A percentile compares a stretch with the other conserved stretches of the same genome.
phyloP scores from a whole-genome alignment of 2,797 vertebrate genomes.

The Sphenopsis melanotis region DNA sequence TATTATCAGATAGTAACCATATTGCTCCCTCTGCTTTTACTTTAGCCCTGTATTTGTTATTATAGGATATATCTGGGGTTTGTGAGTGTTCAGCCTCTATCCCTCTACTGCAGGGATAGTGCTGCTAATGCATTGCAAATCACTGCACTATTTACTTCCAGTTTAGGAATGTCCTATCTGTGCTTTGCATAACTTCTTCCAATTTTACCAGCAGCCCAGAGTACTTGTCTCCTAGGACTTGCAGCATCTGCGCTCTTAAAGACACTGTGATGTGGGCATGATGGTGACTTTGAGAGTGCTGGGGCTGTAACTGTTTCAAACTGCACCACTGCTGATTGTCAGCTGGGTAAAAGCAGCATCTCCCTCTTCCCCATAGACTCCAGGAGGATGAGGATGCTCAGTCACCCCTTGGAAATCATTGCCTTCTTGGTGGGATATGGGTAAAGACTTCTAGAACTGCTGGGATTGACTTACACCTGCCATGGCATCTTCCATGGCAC shows the following conservation, averaged over 20 bases:
- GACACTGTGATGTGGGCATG: neutral
- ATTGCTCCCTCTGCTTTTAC: conserved; percentile 34
- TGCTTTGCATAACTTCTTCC: neutral
- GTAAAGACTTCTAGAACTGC: neutral
- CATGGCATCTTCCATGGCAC: neutral
- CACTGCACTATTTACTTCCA: neutral
- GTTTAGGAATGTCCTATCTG: neutral
- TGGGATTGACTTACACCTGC: neutral
- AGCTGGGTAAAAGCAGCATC: neutral
- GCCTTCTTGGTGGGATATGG: neutral
- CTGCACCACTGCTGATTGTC: neutral
- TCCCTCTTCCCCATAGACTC: neutral
- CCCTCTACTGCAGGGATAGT: neutral
- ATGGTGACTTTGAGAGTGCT: neutral
- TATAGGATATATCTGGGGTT: conserved; percentile 9
- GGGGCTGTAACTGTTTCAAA: neutral
- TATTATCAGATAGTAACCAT: conserved; percentile 55
- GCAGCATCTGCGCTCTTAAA: neutral
- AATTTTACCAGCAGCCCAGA: neutral
- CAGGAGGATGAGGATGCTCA: neutral
- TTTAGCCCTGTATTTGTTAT: conserved; percentile 43
- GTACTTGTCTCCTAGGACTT: neutral
- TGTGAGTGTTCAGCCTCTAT: neutral
- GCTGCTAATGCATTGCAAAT: conserved; percentile 23
- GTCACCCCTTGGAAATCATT: neutral